Conservation (phyloP, 2,888 invertebrate species). For the Agrilus cyanescens region DNA sequence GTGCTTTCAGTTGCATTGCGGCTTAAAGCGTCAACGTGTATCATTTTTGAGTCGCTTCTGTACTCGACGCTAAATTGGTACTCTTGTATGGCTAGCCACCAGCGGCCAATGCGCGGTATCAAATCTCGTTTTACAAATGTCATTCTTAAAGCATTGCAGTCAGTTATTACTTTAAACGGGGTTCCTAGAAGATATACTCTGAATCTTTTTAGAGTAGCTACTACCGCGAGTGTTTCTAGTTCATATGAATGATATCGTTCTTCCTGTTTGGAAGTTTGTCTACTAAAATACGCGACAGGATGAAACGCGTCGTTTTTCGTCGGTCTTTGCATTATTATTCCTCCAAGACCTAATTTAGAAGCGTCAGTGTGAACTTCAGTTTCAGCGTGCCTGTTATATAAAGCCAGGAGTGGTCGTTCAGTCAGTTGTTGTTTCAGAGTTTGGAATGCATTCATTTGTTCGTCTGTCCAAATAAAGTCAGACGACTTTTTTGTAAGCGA, state of each 20-base stretch:
- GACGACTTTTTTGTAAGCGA: too few relatives aligned
- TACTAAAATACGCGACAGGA: constrained; percentile 16
- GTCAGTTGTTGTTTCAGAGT: constrained; percentile 2
- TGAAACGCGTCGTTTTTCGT: background rate
- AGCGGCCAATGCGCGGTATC: constrained; percentile 14
- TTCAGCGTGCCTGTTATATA: constrained; percentile 10
- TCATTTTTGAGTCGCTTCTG: constrained; percentile 20
- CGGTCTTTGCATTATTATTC: constrained; percentile 1
- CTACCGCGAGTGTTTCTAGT: constrained; percentile 20
- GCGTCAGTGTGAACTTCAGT: constrained; percentile 9
- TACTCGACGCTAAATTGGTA: constrained; percentile 22
- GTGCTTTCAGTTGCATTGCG: constrained; percentile 10
- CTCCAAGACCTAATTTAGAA: background rate
- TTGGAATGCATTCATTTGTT: constrained; percentile 2
- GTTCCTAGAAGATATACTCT: constrained; percentile 17
- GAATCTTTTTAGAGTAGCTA: constrained; percentile 17
- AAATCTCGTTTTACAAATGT: constrained; percentile 12
- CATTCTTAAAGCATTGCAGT: constrained; percentile 14
- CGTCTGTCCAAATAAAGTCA: too few relatives aligned
- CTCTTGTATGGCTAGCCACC: constrained; percentile 18
- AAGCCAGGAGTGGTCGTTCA: constrained; percentile 7
- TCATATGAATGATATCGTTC: constrained; percentile 17
- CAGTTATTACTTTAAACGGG: constrained; percentile 20
- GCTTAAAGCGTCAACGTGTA: constrained; percentile 22
- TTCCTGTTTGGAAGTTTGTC: constrained; percentile 15